Conservation (phyloP, 1,140 invertebrate species). For the Drosophila pandora region DNA sequence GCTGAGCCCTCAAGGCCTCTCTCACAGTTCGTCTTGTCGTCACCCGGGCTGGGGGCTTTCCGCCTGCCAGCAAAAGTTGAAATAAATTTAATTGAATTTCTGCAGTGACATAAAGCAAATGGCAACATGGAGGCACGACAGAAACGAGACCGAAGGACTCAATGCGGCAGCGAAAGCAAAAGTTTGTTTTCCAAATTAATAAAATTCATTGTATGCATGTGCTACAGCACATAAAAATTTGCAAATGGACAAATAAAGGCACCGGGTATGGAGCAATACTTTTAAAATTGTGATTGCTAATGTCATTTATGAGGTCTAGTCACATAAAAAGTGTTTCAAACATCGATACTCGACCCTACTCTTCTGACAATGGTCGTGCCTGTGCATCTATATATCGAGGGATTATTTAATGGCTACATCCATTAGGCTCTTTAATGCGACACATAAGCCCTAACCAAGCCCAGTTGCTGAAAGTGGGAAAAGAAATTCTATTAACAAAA, state of each 20-base stretch:
- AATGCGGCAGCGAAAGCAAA: conserved; percentile 28
- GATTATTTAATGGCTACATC: neutral
- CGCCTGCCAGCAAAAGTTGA: conserved; percentile 65
- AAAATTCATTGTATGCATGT: conserved; percentile 67
- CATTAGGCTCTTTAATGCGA: neutral
- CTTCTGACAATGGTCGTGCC: neutral
- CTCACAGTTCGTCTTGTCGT: conserved; percentile 14
- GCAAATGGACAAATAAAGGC: conserved; percentile 2
- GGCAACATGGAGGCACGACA: conserved; percentile 19
- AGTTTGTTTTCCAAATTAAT: conserved; percentile 67
- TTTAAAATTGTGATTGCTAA: neutral
- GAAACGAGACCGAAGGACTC: conserved; percentile 12
- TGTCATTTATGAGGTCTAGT: neutral
- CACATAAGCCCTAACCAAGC: neutral
- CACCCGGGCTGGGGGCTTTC: conserved; percentile 12
- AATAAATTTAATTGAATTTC: conserved; percentile 79
- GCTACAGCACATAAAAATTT: conserved; percentile 31
- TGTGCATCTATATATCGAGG: neutral
- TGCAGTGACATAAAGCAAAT: conserved; percentile 58
- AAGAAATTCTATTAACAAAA: conserved; percentile 27
- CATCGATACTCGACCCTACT: too few relatives aligned
- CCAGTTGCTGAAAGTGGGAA: neutral
- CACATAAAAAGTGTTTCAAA: too few relatives aligned
- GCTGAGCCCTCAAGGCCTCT: conserved; percentile 51
- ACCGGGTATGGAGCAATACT: neutral